These are phyloP conservation scores for Tricholauxania praeusta DNA, from an alignment of 2,888 invertebrate species.

Conservation along the genomic window DNA sequence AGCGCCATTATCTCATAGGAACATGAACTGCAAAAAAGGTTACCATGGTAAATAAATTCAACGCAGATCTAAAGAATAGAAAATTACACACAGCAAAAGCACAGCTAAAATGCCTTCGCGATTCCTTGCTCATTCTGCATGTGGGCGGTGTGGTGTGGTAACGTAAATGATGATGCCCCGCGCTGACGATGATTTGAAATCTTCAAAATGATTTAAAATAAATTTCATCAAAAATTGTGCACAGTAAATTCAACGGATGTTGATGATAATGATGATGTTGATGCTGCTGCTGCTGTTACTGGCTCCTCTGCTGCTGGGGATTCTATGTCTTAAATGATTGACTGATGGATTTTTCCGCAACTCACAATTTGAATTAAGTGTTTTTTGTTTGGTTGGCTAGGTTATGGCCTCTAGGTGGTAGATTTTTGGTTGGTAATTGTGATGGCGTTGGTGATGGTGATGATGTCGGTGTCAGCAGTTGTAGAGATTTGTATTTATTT, in stretches of 20 bases:
- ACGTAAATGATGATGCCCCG: conserved; percentile 12
- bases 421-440: too few relatives aligned
- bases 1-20: conserved; percentile 11
- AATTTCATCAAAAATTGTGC: conserved; percentile 15
- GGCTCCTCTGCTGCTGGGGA: not conserved
- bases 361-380: too few relatives aligned
- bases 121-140: too few relatives aligned
- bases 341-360: conserved; percentile 12
- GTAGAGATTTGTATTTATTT: too few relatives aligned
- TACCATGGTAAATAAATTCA: conserved; percentile 19
- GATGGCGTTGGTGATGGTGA: too few relatives aligned
- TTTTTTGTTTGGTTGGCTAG: too few relatives aligned
- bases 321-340: conserved; percentile 16
- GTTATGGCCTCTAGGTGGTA: too few relatives aligned
- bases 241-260: not conserved
- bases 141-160: not conserved
- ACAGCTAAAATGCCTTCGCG: too few relatives aligned
- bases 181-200: conserved; percentile 15
- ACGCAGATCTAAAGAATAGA: not conserved
- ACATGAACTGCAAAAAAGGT: conserved; percentile 22
- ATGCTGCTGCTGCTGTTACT: not conserved
- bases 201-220: conserved; percentile 14
- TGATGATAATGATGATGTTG: not conserved
- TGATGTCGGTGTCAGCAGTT: too few relatives aligned
- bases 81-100: not conserved